Conservation (phyloP, 1,140 invertebrate genomes). For the Drosophila funebris region DNA sequence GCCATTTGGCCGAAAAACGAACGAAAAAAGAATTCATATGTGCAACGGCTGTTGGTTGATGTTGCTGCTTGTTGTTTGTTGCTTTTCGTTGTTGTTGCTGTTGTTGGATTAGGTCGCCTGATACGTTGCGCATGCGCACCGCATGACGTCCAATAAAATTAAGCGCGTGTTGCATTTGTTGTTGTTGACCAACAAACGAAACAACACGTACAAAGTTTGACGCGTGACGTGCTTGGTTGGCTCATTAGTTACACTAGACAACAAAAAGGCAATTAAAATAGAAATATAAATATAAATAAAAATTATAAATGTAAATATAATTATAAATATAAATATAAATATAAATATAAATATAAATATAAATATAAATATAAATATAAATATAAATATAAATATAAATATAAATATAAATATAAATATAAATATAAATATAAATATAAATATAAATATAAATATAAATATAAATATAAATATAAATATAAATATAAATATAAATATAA, state of each 20-base stretch:
- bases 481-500: not conserved
- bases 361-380: not conserved
- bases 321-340: not conserved
- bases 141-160: conserved; percentile 79
- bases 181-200: conserved; percentile 79
- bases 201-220: conserved; percentile 78
- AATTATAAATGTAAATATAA: not conserved
- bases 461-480: not conserved
- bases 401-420: not conserved
- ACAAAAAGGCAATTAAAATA: no score
- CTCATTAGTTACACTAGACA: conserved; percentile 48
- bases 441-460: not conserved
- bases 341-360: not conserved
- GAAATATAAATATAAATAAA: not conserved
- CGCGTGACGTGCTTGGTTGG: conserved; percentile 69
- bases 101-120: conserved; percentile 42
- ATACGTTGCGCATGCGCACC: conserved; percentile 71
- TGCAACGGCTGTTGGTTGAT: conserved; percentile 27
- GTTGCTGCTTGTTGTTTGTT: conserved; percentile 19
- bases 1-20: conserved; percentile 74
- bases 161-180: conserved; percentile 79
- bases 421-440: not conserved
- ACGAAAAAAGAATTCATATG: conserved; percentile 30
- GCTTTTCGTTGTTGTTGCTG: not conserved
- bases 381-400: not conserved